A percentile compares a stretch with the other conserved stretches of the same genome.
Conservation (phyloP, 2,113 vertebrate species). For the Dolichallabes microphthalmus region DNA sequence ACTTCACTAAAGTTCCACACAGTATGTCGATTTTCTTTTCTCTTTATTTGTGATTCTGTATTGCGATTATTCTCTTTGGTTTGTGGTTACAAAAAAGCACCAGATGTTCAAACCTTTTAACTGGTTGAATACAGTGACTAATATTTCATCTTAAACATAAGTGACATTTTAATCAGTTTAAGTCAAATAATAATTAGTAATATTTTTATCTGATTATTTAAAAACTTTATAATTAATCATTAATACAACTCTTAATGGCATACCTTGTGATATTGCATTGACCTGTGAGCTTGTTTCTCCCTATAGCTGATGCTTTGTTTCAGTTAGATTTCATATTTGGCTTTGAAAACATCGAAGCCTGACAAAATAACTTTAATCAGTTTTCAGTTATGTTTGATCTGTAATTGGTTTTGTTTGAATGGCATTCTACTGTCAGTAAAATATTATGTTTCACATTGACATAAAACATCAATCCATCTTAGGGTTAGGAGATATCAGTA, state of each 20-base stretch:
- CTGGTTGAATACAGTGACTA: background rate
- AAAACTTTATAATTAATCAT: background rate
- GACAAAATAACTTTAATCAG: background rate
- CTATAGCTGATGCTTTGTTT: background rate
- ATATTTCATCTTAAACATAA: background rate
- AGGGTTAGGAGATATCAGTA: background rate
- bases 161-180: background rate
- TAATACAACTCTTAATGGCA: background rate
- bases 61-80: background rate
- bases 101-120: background rate
- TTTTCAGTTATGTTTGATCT: background rate
- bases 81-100: background rate
- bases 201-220: background rate
- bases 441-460: background rate
- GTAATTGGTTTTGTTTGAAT: background rate
- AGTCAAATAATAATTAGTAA: background rate
- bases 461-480: background rate
- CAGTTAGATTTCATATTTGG: background rate
- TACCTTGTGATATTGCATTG: background rate
- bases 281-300: background rate
- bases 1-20: background rate
- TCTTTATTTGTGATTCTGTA: background rate
- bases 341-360: background rate
- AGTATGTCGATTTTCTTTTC: background rate
- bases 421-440: background rate